Percentiles rank a stretch among this genome's conserved stretches.
phyloP scores from a whole-genome alignment of 1,140 invertebrate species.

The Adoxophyes honmai region DNA sequence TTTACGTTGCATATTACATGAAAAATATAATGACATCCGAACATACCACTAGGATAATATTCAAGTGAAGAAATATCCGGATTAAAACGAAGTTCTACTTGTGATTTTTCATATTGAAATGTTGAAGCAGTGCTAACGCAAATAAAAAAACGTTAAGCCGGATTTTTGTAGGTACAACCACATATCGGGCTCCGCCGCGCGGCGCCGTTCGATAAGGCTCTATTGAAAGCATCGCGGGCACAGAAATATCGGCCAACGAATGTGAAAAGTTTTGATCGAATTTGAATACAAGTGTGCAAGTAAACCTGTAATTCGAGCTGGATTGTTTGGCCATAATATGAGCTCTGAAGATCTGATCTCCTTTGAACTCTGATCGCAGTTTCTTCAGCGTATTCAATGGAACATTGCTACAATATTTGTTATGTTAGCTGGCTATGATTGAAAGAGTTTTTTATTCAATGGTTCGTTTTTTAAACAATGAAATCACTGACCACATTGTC shows the following conservation, averaged over 20 bases:
- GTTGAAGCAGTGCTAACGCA: neutral
- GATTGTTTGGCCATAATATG: too few relatives aligned
- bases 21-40: too few relatives aligned
- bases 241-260: neutral
- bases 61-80: too few relatives aligned
- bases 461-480: slow-evolving; percentile 4
- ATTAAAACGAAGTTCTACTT: too few relatives aligned
- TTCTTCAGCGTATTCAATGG: too few relatives aligned
- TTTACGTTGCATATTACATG: too few relatives aligned
- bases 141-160: neutral
- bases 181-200: neutral
- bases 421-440: neutral
- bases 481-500: neutral
- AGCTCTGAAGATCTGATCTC: too few relatives aligned
- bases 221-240: neutral
- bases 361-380: too few relatives aligned
- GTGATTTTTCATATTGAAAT: too few relatives aligned
- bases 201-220: neutral
- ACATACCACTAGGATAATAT: too few relatives aligned
- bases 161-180: neutral
- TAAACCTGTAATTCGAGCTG: too few relatives aligned
- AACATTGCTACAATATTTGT: too few relatives aligned
- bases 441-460: neutral
- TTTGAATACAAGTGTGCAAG: neutral
- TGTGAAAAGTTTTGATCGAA: slow-evolving; percentile 10